Evolutionary conservation across 2,113 vertebrate species (phyloP), one percentile per base, ranked within the genome.

Genomic region (Genyomyrus donnyi): DNA sequence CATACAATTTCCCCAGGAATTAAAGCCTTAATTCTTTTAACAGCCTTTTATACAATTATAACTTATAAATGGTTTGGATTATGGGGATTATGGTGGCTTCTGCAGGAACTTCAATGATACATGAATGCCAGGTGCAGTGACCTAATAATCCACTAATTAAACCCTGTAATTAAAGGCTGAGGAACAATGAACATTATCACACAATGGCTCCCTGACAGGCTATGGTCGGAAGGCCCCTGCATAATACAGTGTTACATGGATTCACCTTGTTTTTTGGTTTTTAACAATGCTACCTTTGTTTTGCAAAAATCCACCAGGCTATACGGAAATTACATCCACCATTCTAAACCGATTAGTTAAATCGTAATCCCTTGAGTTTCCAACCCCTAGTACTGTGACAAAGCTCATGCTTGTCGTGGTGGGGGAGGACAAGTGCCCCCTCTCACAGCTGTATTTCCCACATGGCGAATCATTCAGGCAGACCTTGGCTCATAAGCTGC

Each of bases 401-500:
- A 31, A 70, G n/a, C 62, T 66, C 9, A 3, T 27, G 62, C n/a
- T n/a, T 27, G 62, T 66, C n/a, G 3, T 27, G 62, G n/a, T 66
- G n/a, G n/a, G 62, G 62, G 62, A 66, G n/a, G n/a, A n/a, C n/a
- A 31, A 66, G n/a, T 31, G 62, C n/a, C 58, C 58, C 58, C 27
- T 70, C n/a, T 31, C 31, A 31, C n/a, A 31, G 10, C 62, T 27
- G 77, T 83, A 83, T 42, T 39, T 83, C 31, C 15, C 77, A 70
- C 0, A 45, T 24, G 15, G 39, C 15, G 5, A 83, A 83, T 45
- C 45, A 46, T 46, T 24, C 13, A 74, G 45, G 6, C 80, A 93
- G 5, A 99, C 98, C 98, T 96, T 99, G 98, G 91, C 97, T 98
- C 98, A 99, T 99, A 42, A 96, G 97, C 93, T 99, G 98, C 45